phyloP scores from a whole-genome alignment of 2,113 vertebrate genomes.

The Sigmodon hispidus region DNA sequence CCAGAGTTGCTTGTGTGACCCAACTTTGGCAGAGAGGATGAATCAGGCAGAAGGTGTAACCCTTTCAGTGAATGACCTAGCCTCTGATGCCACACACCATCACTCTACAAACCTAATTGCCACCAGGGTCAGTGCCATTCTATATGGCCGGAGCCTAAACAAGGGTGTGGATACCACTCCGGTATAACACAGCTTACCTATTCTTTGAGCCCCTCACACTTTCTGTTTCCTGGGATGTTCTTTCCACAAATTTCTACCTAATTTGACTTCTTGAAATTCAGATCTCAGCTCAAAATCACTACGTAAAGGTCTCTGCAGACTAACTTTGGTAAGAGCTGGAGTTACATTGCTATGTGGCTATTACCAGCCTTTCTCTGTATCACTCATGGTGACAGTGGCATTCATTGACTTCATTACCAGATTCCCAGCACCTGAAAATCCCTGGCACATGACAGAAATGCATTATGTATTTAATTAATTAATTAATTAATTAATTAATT shows the following conservation, averaged over 20 bases:
- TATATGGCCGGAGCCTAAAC: no score
- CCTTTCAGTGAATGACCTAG: neutral
- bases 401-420: neutral
- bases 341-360: neutral
- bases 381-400: neutral
- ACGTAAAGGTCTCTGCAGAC: neutral
- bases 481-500: neutral
- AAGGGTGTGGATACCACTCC: no score
- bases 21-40: neutral
- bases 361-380: neutral
- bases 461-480: neutral
- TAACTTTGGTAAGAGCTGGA: neutral
- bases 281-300: neutral
- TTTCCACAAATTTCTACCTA: neutral
- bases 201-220: neutral
- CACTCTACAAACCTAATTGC: neutral
- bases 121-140: neutral
- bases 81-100: neutral
- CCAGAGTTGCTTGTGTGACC: neutral
- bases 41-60: neutral
- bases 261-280: neutral
- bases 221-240: neutral
- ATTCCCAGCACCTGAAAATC: neutral
- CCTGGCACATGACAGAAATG: neutral
- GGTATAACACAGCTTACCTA: neutral